Conservation (phyloP, 2,797 vertebrate genomes). For the Esox lucius region DNA sequence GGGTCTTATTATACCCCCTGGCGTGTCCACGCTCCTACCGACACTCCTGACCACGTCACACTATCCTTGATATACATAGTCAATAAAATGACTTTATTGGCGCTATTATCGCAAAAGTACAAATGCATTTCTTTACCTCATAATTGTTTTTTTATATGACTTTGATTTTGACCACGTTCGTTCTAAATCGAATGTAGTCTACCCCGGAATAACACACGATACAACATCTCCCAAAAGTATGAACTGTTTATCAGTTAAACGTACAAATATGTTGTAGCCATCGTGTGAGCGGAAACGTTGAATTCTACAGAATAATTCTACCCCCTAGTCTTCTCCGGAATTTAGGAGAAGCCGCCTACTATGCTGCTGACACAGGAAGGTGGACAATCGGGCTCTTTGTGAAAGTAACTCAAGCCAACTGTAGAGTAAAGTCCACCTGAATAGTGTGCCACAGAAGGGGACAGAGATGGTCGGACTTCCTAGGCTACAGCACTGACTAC, state of each 20-base stretch:
- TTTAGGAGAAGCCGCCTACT: conserved; percentile 6
- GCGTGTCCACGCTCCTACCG: neutral
- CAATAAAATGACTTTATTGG: neutral
- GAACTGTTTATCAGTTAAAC: neutral
- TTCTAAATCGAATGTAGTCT: neutral
- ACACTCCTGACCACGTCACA: neutral
- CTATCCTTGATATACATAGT: neutral
- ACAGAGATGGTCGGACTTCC: neutral
- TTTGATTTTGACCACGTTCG: neutral
- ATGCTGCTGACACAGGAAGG: neutral
- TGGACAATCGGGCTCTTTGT: conserved; percentile 27
- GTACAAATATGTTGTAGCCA: too few species aligned
- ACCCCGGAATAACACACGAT: neutral
- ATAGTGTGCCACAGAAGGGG: neutral
- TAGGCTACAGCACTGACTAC: neutral
- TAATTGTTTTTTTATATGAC: neutral
- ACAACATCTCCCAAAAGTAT: neutral
- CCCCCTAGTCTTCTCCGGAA: conserved; percentile 6
- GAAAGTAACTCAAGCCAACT: neutral
- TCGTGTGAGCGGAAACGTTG: neutral
- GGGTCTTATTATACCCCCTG: too few species aligned
- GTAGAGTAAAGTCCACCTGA: neutral
- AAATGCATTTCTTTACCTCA: neutral
- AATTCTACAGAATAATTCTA: conserved; percentile 17
- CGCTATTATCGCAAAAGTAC: neutral